Evolutionary conservation across 2,797 vertebrate genomes (phyloP).

Genomic region (Trachops cirrhosus): DNA sequence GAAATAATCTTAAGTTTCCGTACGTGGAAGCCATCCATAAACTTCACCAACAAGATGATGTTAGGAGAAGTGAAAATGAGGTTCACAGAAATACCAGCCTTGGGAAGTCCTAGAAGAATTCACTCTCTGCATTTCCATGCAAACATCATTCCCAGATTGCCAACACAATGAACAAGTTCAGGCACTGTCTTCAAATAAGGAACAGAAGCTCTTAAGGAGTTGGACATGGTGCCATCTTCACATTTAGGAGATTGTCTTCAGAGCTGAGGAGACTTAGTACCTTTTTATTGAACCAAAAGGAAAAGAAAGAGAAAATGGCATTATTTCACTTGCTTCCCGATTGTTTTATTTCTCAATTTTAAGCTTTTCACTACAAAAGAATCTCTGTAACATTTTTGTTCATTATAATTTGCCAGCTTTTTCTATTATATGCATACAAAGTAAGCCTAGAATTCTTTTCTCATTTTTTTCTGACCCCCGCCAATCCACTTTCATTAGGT

Average conservation of each 20-base stretch:
- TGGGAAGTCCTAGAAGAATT: neutral
- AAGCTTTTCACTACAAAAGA: slow-evolving; percentile 6
- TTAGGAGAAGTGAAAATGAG: neutral
- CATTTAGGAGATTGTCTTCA: neutral
- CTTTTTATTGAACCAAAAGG: neutral
- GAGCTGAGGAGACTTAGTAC: neutral
- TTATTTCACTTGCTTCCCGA: neutral
- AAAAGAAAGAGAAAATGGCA: neutral
- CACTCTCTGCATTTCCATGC: neutral
- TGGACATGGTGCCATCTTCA: neutral
- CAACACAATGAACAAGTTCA: neutral
- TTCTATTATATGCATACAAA: neutral
- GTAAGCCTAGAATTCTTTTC: neutral
- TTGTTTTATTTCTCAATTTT: neutral
- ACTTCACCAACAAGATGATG: neutral
- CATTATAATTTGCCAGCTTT: neutral
- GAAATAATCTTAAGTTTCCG: neutral
- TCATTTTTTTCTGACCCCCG: neutral
- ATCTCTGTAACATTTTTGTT: neutral
- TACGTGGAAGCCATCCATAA: neutral
- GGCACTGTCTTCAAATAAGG: neutral
- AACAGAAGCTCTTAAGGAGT: neutral
- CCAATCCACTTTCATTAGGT: neutral
- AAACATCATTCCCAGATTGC: neutral
- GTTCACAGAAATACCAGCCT: neutral